Evolutionary conservation across 2,797 vertebrate species (phyloP).

Genomic region (Calcarius lapponicus): DNA sequence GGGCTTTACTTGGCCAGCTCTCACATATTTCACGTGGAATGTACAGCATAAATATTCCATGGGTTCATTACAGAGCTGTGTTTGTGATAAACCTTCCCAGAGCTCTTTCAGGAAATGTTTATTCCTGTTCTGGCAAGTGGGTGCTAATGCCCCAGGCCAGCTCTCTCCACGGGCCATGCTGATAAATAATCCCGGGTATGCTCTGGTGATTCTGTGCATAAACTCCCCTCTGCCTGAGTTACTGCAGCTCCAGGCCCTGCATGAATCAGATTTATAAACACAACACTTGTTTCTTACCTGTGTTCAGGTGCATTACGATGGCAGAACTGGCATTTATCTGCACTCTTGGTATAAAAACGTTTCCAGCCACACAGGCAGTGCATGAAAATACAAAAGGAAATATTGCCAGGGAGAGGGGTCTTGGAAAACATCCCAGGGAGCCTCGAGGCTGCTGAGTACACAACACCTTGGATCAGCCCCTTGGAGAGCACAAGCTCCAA

Average conservation of each 20-base stretch:
- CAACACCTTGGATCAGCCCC: neutral
- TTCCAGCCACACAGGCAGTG: neutral
- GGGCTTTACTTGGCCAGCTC: neutral
- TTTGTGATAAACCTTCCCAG: neutral
- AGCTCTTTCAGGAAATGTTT: conserved; percentile 10
- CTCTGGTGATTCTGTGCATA: conserved; percentile 1
- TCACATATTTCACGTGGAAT: neutral
- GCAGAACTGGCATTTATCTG: conserved; percentile 15
- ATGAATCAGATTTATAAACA: conserved; percentile 14
- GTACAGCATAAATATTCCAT: conserved; percentile 28
- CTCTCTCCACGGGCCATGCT: neutral
- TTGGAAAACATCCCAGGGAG: neutral
- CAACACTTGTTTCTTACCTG: neutral
- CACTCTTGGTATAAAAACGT: neutral
- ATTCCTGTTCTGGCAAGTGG: conserved; percentile 14
- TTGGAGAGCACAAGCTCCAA: neutral
- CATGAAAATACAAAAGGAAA: neutral
- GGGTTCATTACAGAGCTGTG: conserved; percentile 16
- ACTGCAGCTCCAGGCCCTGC: neutral
- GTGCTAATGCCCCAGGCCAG: conserved; percentile 13
- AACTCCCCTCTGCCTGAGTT: neutral
- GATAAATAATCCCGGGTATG: conserved; percentile 21
- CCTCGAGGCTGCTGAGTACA: neutral
- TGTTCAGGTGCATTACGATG: neutral
- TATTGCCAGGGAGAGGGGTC: neutral